Evolutionary conservation across 2,888 invertebrate genomes (phyloP), one percentile per base, ranked within the genome.

Genomic region (Yponomeuta evonymella): DNA sequence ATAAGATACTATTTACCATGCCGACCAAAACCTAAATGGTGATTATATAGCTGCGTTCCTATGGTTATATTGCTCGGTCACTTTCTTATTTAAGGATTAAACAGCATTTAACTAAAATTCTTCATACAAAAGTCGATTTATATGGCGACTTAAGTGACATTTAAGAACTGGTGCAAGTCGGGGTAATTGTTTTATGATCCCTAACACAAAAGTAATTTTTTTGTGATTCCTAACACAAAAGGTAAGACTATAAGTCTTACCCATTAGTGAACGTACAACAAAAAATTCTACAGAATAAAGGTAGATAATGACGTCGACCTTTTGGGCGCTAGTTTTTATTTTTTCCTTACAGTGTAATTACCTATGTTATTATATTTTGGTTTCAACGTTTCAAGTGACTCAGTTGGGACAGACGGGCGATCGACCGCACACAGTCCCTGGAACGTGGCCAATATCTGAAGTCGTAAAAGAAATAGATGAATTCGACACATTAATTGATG

Each of bases 391-490:
- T 58, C 51, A 58, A 58, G 51, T 58, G 51, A 58, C 15, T 58
- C 51, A 58, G 51, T 12, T 51, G 51, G 51, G 71, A 71, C 74
- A 74, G 73, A 76, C 76, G 76, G 79, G 79, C 79, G 70, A 81
- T 72, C 70, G 72, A 72, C 73, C 85, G 83, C 85, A 85, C 86
- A 82, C 80, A 70, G 75, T 80, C 80, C 78, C 85, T 88, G 87
- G 85, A 85, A 81, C 78, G 72, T 72, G 75, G 86, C 87, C 88
- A 88, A 87, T 73, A 76, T 73, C 73, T 58, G 62, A 73, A 62
- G 62, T 73, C 72, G 63, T 72, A 69, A 48, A 70, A 70, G 70
- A 71, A 65, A 65, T 33, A 33, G 65, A 65, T 65, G 65, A 65
- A 65, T 65, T 65, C 11, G 30, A 33, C 65, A 30, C 33, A 65